Evolutionary conservation across 2,888 invertebrate species (phyloP), one percentile per base, ranked within the genome.

Genomic region (Petrolisthes cinctipes): DNA sequence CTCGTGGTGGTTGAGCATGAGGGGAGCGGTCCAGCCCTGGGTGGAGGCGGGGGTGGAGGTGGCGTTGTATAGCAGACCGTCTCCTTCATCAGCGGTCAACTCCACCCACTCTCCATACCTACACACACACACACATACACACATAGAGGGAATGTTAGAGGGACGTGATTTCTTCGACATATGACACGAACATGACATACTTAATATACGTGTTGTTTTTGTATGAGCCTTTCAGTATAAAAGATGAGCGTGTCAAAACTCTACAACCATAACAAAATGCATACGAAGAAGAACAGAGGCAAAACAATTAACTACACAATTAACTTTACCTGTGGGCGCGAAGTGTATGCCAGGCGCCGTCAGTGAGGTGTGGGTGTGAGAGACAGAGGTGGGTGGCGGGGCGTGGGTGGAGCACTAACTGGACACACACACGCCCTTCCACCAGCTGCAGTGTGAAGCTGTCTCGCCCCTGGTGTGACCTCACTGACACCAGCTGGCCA

Each of bases 91-190:
- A 76, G 84, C 87, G 53, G 81, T 17, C 53, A 85, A 61, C 81
- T 89, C 86, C 84, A 88, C n/a, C 90, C 90, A 86, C 66, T 81
- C 83, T 14, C 87, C 87, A 9, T 81, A 83, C 61, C 87, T 87
- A 75, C 1, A 61, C 61, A 9, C 37, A 37, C 37, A 37, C 37
- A 37, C 37, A 37, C 37, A 37, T 2, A 37, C 37, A 37, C 37
- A 37, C 37, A 37, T 37, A 37, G 37, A 37, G 37, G 2, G 2
- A 37, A 37, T 37, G 37, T 66, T 66, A 17, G n/a, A n/a, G 14
- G 11, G 66, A 66, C n/a, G 66, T n/a, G n/a, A 66, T 66, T 2
- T 17, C 1, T 66, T n/a, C 14, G n/a, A 66, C 11, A n/a, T 17
- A 66, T n/a, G n/a, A 17, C n/a, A 66, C 66, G n/a, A 66, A 17